Conservation (phyloP, 2,888 invertebrate species). For the Trichogramma dendrolimi region DNA sequence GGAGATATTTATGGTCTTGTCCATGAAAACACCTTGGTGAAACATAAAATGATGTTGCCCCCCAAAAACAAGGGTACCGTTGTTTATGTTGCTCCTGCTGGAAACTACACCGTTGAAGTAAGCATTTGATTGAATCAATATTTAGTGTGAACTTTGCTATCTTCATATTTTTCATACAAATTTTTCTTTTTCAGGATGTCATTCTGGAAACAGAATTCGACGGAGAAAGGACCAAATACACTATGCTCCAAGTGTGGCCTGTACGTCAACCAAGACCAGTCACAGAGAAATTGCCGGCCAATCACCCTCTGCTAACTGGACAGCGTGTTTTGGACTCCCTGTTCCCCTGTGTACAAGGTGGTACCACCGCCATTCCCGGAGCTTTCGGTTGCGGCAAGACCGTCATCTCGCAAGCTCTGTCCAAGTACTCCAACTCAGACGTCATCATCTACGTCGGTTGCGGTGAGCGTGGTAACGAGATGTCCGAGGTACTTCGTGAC, state of each 20-base stretch:
- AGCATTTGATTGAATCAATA: slow-evolving; percentile 48
- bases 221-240: slow-evolving; percentile 85
- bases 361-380: slow-evolving; percentile 97
- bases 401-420: slow-evolving; percentile 98
- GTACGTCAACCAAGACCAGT: slow-evolving; percentile 95
- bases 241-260: slow-evolving; percentile 99
- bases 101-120: slow-evolving; percentile 89
- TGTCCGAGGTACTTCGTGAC: slow-evolving; percentile 98
- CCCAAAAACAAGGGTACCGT: slow-evolving; percentile 95
- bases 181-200: slow-evolving; percentile 65
- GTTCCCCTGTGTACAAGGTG: slow-evolving; percentile 99
- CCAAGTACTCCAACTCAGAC: slow-evolving; percentile 99
- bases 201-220: slow-evolving; percentile 98
- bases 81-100: slow-evolving; percentile 88
- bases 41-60: slow-evolving; percentile 93
- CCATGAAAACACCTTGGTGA: slow-evolving; percentile 95
- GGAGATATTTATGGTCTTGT: slow-evolving; percentile 96
- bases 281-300: slow-evolving; percentile 97
- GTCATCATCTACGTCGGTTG: slow-evolving; percentile 99
- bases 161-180: background rate
- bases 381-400: slow-evolving; percentile 99
- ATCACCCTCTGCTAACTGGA: slow-evolving; percentile 95
- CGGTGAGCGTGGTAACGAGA: slow-evolving; percentile 99
- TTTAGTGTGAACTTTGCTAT: background rate
- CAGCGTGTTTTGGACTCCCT: slow-evolving; percentile 97